Evolutionary conservation across 2,888 invertebrate genomes (phyloP), one percentile per base, ranked within the genome.

Genomic region (Nineta flava): DNA sequence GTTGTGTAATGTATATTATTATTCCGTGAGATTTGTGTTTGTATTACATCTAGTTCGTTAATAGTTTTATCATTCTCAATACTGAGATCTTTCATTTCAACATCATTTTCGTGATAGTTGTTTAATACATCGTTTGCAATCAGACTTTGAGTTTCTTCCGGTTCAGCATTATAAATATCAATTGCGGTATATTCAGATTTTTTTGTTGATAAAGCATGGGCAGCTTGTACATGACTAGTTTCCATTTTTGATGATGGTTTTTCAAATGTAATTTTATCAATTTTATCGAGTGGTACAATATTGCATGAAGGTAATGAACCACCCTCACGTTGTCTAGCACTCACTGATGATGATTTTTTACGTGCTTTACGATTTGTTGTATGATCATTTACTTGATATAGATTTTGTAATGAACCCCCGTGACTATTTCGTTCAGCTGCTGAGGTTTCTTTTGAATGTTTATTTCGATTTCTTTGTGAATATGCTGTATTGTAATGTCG

Each of bases 321-420:
- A 52, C 81, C 81, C 65, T 81, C 81, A 38, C 77, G 71, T 61
- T 79, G 79, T 35, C 67, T 55, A 9, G 67, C 62, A 50, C 65
- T 65, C 34, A 66, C 67, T 15, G 49, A 46, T 7, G 42, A 48
- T n/a, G 61, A 61, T 52, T 64, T 65, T 13, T 42, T 17, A 13
- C 34, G 13, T 16, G 34, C 26, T 16, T 40, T 38, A 15, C 45
- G 32, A 19, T 26, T 31, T 35, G 41, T 35, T 19, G 40, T 32
- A 9, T 35, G 17, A 16, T 42, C 26, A 16, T n/a, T 42, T 12
- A 31, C 42, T 40, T 45, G 49, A 13, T 48, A 48, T 7, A 77
- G 69, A 69, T 78, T 76, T 67, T 73, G 77, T 62, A 76, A 63
- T 50, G 75, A 75, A 62, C 75, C 76, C 60, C 72, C 73, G 65